Evolutionary conservation across 2,888 invertebrate species (phyloP).

Genomic region (Sericinus montela): DNA sequence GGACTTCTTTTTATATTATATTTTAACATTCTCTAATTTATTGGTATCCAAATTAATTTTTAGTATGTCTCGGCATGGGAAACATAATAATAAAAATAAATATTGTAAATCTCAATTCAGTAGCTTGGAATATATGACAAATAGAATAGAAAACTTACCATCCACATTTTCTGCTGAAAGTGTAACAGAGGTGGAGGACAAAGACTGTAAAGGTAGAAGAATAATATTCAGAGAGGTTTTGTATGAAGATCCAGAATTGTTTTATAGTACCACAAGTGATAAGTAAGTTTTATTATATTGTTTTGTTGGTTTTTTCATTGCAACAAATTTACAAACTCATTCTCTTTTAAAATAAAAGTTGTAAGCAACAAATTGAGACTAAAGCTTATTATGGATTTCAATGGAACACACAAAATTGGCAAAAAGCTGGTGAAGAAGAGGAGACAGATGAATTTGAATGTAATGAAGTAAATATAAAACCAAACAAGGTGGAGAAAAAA

Average conservation of each 20-base stretch:
- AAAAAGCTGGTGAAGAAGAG: constrained; percentile 6
- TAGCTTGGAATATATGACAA: background rate
- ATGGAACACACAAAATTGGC: constrained; percentile 10
- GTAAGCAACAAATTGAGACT: background rate
- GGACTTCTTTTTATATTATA: too few relatives aligned
- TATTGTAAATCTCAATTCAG: background rate
- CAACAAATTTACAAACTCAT: background rate
- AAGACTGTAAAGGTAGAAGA: constrained; percentile 1
- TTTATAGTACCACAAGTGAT: background rate
- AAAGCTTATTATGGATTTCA: background rate
- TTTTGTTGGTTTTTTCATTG: too few relatives aligned
- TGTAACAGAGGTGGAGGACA: background rate
- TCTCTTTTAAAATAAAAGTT: background rate
- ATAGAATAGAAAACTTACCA: background rate
- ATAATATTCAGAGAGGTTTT: constrained; percentile 1
- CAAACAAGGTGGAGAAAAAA: constrained; percentile 33
- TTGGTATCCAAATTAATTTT: too few relatives aligned
- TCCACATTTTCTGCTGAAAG: background rate
- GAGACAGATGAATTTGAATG: background rate
- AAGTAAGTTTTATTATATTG: too few relatives aligned
- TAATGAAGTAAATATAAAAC: background rate
- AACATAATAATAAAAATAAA: background rate
- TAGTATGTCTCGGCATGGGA: background rate
- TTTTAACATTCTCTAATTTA: too few relatives aligned
- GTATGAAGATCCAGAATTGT: constrained; percentile 4